phyloP scores from a whole-genome alignment of 2,797 vertebrate species.

The Paguma larvata region DNA sequence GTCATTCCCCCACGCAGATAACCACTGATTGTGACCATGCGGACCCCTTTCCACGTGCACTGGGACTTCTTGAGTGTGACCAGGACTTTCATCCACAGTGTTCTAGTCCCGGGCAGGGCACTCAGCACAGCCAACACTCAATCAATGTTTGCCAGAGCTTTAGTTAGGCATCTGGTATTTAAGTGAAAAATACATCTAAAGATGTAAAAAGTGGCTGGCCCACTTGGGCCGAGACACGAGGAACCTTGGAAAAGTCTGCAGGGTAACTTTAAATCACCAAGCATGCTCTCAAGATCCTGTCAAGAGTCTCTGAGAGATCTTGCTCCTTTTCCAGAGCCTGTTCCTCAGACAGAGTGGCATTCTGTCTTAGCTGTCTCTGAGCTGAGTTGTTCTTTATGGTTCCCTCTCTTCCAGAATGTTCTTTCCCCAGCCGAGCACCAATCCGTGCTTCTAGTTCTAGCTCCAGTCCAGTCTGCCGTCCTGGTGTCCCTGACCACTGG shows the following conservation, averaged over 20 bases:
- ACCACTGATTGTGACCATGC: no score
- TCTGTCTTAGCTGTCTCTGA: neutral
- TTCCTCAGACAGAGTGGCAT: fast-evolving
- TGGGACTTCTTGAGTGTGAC: no score
- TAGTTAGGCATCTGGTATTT: neutral
- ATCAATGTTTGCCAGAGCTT: neutral
- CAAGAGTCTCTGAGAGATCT: neutral
- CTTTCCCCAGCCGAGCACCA: neutral
- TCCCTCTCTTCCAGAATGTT: neutral
- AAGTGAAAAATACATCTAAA: neutral
- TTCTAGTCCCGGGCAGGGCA: neutral
- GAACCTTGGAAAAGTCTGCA: neutral
- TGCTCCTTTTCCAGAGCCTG: neutral
- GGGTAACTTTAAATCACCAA: neutral
- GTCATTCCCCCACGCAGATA: neutral
- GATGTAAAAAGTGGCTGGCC: neutral
- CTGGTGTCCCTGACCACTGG: neutral
- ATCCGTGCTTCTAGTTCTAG: neutral
- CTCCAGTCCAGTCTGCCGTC: neutral
- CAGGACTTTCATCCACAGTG: neutral
- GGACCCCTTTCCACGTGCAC: no score
- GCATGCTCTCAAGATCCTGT: neutral
- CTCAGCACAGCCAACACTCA: neutral
- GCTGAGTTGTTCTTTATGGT: neutral
- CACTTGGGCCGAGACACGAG: neutral